phyloP scores from a whole-genome alignment of 2,113 vertebrate genomes.

The Octodon degus region DNA sequence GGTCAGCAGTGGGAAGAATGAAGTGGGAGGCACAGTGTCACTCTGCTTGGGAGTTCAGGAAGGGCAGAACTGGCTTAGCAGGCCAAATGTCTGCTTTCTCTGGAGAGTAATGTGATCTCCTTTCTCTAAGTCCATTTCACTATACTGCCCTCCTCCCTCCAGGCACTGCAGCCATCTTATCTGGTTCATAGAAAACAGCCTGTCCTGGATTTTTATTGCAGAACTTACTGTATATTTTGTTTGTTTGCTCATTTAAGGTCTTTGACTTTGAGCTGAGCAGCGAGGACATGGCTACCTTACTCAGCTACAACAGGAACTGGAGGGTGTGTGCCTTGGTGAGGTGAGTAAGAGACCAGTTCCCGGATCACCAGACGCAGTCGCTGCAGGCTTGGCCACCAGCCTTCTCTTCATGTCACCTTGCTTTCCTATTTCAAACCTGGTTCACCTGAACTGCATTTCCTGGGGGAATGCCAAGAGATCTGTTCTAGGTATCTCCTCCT shows the following conservation, averaged over 20 bases:
- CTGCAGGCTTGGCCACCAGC: rapidly evolving
- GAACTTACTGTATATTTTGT: background rate
- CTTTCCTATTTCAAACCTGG: background rate
- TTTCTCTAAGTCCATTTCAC: background rate
- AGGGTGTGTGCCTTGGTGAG: conserved; percentile 88
- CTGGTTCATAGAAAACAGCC: rapidly evolving
- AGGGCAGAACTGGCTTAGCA: background rate
- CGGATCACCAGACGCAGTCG: rapidly evolving
- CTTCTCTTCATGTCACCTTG: rapidly evolving
- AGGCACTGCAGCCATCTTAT: rapidly evolving
- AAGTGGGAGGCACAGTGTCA: background rate
- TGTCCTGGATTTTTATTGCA: background rate
- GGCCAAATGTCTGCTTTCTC: rapidly evolving
- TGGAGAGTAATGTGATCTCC: rapidly evolving
- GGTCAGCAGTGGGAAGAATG: background rate
- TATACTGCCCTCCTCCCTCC: background rate
- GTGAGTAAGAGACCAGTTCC: conserved; percentile 83
- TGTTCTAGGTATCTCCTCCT: no score
- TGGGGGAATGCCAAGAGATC: rapidly evolving
- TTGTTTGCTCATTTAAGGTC: conserved; percentile 84
- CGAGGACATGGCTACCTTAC: conserved; percentile 91
- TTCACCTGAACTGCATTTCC: background rate
- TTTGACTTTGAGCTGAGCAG: conserved; percentile 94
- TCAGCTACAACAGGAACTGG: conserved; percentile 92
- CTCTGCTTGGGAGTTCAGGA: background rate